phyloP scores from a whole-genome alignment of 2,797 vertebrate species.

The Sparidentex hasta region DNA sequence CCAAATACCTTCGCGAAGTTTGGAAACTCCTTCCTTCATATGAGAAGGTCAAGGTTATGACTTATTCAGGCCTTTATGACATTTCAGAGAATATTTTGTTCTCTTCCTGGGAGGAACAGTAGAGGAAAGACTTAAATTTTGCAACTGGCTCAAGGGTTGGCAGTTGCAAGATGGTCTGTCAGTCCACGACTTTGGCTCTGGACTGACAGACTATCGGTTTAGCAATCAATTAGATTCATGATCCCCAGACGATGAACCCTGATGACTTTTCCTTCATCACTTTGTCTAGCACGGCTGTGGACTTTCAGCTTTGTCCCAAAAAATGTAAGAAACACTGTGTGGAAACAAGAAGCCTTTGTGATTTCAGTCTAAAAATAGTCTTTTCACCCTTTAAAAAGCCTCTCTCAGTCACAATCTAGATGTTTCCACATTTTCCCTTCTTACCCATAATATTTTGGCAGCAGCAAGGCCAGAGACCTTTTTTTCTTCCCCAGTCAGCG shows the following conservation, averaged over 20 bases:
- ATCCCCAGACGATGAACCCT: no score
- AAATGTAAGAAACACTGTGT: no score
- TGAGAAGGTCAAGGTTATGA: not conserved
- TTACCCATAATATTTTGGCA: constrained; percentile 44
- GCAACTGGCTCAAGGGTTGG: no score
- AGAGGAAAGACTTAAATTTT: not conserved
- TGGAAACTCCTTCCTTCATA: not conserved
- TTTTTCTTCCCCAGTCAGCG: not conserved
- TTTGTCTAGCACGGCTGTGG: no score
- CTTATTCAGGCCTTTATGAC: not conserved
- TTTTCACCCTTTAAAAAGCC: not conserved
- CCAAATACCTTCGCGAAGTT: not conserved
- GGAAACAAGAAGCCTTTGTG: not conserved
- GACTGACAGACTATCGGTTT: not conserved
- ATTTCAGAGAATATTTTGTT: not conserved
- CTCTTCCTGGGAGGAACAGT: not conserved
- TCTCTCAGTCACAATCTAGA: constrained; percentile 6
- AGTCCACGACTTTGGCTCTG: not conserved
- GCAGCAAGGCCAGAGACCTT: constrained; percentile 8
- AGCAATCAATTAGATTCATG: no score
- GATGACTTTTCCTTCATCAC: not conserved
- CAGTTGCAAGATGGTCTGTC: not conserved
- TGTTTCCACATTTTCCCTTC: not conserved
- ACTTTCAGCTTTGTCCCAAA: not conserved
- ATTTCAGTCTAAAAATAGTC: constrained; percentile 6